Evolutionary conservation across 2,113 vertebrate species (phyloP).

Genomic region (Alosa alosa): DNA sequence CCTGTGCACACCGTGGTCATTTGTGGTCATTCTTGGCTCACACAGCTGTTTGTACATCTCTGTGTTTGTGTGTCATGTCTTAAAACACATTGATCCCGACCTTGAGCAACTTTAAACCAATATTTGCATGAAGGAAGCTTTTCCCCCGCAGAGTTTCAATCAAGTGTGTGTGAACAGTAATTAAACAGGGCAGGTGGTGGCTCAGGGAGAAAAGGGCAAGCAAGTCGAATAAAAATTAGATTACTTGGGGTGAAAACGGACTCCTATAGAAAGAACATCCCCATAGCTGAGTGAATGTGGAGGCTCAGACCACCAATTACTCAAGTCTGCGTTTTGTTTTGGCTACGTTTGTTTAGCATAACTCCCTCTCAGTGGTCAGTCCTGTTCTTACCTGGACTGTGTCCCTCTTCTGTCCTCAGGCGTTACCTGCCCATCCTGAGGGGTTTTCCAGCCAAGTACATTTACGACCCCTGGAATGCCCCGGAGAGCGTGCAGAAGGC

Average conservation of each 20-base stretch:
- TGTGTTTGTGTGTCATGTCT: no score
- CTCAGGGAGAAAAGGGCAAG: not conserved
- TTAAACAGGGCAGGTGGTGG: not conserved
- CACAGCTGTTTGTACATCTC: no score
- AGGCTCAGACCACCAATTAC: not conserved
- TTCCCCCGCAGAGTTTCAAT: not conserved
- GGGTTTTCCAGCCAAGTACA: conserved; percentile 96
- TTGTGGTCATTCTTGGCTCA: not conserved
- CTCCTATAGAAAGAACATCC: no score
- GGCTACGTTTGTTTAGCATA: not conserved
- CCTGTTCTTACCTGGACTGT: not conserved
- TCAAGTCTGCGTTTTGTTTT: not conserved
- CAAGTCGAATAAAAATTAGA: not conserved
- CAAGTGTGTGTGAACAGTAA: not conserved
- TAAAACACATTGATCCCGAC: no score
- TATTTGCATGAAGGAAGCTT: not conserved
- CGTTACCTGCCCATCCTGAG: conserved; percentile 91
- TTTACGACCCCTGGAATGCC: conserved; percentile 97
- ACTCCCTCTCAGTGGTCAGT: not conserved
- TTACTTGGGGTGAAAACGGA: no score
- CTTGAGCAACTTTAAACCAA: not conserved
- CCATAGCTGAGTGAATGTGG: no score
- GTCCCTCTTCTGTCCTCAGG: conserved; percentile 56
- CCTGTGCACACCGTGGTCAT: not conserved
- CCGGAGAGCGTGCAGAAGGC: conserved; percentile 90